phyloP scores from a whole-genome alignment of 2,113 vertebrate species.

The Brachirus orientalis region DNA sequence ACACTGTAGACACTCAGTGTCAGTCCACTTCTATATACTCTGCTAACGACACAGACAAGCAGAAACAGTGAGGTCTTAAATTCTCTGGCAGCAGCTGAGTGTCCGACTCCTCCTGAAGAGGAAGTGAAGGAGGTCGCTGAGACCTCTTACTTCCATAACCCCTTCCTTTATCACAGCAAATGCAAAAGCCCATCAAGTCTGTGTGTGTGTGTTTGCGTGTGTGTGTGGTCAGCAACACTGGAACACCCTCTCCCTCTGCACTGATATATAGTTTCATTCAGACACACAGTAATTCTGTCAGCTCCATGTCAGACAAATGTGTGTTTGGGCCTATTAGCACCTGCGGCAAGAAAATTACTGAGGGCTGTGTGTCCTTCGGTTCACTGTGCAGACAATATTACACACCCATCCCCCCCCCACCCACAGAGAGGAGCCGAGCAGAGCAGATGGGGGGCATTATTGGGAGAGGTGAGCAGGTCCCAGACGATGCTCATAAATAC shows the following conservation, averaged over 20 bases:
- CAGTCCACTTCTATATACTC: too few species aligned
- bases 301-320: slow-evolving; percentile 81
- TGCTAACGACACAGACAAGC: neutral
- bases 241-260: slow-evolving; percentile 48
- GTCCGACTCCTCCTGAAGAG: slow-evolving; percentile 65
- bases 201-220: slow-evolving; percentile 17
- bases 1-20: neutral
- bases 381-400: slow-evolving; percentile 74
- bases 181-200: slow-evolving; percentile 32
- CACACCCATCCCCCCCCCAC: slow-evolving; percentile 28
- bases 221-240: slow-evolving; percentile 49
- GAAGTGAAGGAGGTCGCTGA: slow-evolving; percentile 75
- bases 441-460: slow-evolving; percentile 43
- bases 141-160: slow-evolving; percentile 78
- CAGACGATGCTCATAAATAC: slow-evolving; percentile 78
- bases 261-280: slow-evolving; percentile 87
- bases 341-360: slow-evolving; percentile 82
- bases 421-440: too few species aligned
- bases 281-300: slow-evolving; percentile 85
- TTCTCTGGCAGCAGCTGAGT: slow-evolving; percentile 52
- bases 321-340: slow-evolving; percentile 74
- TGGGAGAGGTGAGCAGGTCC: slow-evolving; percentile 72
- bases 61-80: slow-evolving; percentile 1
- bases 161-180: slow-evolving; percentile 53
- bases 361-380: slow-evolving; percentile 81